These are phyloP conservation scores for Penaeus japonicus DNA, from an alignment of 1,140 invertebrate species.

Conservation along the genomic window DNA sequence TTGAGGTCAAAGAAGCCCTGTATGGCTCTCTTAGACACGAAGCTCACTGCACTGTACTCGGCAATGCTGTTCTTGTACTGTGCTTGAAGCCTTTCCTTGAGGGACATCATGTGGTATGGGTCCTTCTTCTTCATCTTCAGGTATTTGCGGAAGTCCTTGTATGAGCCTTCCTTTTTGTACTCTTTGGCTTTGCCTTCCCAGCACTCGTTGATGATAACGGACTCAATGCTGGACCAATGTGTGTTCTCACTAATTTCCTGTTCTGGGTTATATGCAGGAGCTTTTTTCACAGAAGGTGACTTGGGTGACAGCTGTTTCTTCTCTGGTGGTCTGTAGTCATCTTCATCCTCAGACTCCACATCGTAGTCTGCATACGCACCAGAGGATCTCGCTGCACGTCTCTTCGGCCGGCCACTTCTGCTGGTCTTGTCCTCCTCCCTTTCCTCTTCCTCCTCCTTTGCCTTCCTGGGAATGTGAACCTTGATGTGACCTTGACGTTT, in stretches of 20 bases:
- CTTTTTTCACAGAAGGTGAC: constrained; percentile 4
- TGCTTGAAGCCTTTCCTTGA: constrained; percentile 40
- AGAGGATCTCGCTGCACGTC: constrained; percentile 1
- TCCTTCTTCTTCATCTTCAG: constrained; percentile 51
- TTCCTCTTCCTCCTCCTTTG: not conserved
- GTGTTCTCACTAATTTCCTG: constrained; percentile 41
- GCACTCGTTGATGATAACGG: constrained; percentile 45
- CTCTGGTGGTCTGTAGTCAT: constrained; percentile 18
- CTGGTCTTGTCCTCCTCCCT: not conserved
- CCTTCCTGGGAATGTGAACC: constrained; percentile 14
- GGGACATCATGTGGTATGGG: constrained; percentile 51
- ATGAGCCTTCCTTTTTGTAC: constrained; percentile 57
- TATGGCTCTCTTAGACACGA: constrained; percentile 46
- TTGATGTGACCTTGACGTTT: not conserved
- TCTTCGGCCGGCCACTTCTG: constrained; percentile 23
- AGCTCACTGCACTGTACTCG: constrained; percentile 26
- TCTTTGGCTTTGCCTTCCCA: constrained; percentile 44
- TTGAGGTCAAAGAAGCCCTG: constrained; percentile 61
- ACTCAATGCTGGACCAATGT: constrained; percentile 43
- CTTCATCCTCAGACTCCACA: constrained; percentile 32
- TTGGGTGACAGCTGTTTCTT: not conserved
- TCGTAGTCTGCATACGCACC: not conserved
- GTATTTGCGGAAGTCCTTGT: constrained; percentile 55
- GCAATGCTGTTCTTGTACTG: constrained; percentile 39
- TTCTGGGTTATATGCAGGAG: constrained; percentile 18